Conservation (phyloP, 1,140 invertebrate species). For the Centruroides sculpturatus region DNA sequence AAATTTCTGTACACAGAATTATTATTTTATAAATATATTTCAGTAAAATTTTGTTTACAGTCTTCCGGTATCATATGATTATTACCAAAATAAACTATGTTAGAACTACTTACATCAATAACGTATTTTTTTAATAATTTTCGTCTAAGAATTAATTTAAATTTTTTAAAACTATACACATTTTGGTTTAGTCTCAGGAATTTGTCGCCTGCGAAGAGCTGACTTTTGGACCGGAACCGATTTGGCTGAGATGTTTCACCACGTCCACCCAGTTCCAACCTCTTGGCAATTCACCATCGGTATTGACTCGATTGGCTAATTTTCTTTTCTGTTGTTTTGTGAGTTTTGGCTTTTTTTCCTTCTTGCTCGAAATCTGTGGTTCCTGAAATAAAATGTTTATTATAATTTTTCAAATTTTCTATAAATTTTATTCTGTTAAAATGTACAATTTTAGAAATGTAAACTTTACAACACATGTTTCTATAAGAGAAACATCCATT, state of each 20-base stretch:
- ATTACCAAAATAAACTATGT: too few relatives aligned
- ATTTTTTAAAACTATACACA: too few relatives aligned
- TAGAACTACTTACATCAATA: too few relatives aligned
- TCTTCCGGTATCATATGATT: too few relatives aligned
- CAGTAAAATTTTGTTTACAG: too few relatives aligned
- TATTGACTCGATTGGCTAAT: slow-evolving; percentile 66
- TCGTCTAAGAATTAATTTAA: too few relatives aligned
- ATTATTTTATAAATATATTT: too few relatives aligned
- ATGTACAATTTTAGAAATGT: not conserved
- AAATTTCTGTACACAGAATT: too few relatives aligned
- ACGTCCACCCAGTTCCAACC: slow-evolving; percentile 93
- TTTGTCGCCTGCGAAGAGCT: not conserved
- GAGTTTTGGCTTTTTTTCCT: slow-evolving; percentile 53
- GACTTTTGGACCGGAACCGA: slow-evolving; percentile 29
- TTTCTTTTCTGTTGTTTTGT: slow-evolving; percentile 82
- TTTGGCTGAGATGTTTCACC: slow-evolving; percentile 86
- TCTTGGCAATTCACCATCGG: slow-evolving; percentile 63
- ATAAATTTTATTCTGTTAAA: not conserved
- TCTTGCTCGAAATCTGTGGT: slow-evolving; percentile 34
- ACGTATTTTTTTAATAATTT: too few relatives aligned
- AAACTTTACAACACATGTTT: too few relatives aligned
- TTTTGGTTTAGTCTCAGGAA: slow-evolving; percentile 1
- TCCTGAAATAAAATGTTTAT: slow-evolving; percentile 11
- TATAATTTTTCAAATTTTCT: not conserved
- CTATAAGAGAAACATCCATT: too few relatives aligned